Conservation (phyloP, 2,888 invertebrate genomes). For the Gastracanthus pulcherrimus region DNA sequence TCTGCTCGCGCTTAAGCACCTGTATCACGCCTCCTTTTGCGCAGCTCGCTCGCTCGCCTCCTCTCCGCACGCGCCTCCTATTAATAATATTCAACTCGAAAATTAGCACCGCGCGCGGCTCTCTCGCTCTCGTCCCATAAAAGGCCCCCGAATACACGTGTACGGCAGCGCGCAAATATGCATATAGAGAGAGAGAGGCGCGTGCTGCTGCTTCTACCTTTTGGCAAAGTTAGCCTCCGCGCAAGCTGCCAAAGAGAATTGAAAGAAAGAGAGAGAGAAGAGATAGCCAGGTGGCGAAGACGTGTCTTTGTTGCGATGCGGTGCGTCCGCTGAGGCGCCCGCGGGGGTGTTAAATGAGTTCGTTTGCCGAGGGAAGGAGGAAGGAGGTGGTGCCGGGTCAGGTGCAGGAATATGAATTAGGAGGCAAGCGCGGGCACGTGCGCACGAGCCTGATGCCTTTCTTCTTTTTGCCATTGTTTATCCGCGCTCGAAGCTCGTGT, state of each 20-base stretch:
- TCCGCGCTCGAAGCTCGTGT: conserved; percentile 42
- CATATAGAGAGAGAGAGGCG: too few relatives aligned
- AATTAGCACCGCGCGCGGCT: conserved; percentile 67
- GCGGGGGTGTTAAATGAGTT: conserved; percentile 77
- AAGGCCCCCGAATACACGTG: not conserved
- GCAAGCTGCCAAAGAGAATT: conserved; percentile 24
- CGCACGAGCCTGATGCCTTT: conserved; percentile 42
- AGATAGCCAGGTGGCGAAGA: too few relatives aligned
- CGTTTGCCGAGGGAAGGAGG: too few relatives aligned
- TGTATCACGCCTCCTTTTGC: conserved; percentile 15
- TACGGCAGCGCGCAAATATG: not conserved
- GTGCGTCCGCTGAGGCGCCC: conserved; percentile 62
- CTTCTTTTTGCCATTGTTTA: conserved; percentile 8
- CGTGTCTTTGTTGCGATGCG: conserved; percentile 48
- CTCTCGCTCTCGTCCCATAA: not conserved
- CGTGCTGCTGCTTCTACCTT: not conserved
- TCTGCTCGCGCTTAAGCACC: conserved; percentile 18
- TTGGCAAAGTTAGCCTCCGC: too few relatives aligned
- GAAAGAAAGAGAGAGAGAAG: not conserved
- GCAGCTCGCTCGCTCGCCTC: not conserved
- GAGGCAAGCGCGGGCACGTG: conserved; percentile 50
- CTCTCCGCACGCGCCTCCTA: conserved; percentile 55
- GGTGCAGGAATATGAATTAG: conserved; percentile 74
- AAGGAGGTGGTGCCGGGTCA: conserved; percentile 70
- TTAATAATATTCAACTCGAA: conserved; percentile 73